Evolutionary conservation across 2,113 vertebrate genomes (phyloP).

Genomic region (Picathartes gymnocephalus): DNA sequence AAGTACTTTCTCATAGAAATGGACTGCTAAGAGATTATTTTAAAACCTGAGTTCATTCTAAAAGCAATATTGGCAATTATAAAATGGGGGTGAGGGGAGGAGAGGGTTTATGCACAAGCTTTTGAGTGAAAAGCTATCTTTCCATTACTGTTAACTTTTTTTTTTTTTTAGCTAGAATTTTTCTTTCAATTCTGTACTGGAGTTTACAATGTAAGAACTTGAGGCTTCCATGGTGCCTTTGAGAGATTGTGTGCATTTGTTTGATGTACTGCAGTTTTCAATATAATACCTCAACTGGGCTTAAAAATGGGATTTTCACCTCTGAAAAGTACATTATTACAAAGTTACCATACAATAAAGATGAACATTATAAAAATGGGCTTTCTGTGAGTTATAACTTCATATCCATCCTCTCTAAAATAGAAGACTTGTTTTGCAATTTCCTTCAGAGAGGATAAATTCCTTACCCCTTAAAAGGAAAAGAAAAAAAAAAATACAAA

Average conservation of each 20-base stretch:
- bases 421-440: not conserved
- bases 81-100: not conserved
- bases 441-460: not conserved
- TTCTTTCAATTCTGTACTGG: not conserved
- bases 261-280: constrained; percentile 36
- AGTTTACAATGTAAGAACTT: constrained; percentile 26
- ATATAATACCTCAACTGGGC: constrained; percentile 9
- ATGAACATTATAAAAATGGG: constrained; percentile 7
- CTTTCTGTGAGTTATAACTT: constrained; percentile 18
- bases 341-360: constrained; percentile 10
- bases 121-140: not conserved
- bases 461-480: not conserved
- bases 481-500: not conserved
- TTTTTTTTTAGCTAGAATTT: not conserved
- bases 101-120: not conserved
- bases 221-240: constrained; percentile 26
- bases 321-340: constrained; percentile 24
- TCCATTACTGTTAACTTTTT: not conserved
- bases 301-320: constrained; percentile 40
- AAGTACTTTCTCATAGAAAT: not conserved
- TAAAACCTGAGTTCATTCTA: not conserved
- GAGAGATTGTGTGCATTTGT: not conserved
- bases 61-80: not conserved
- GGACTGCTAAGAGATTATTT: not conserved
- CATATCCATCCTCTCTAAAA: not conserved